Conservation (phyloP, 2,888 invertebrate genomes). For the Philopedon plagiatum region DNA sequence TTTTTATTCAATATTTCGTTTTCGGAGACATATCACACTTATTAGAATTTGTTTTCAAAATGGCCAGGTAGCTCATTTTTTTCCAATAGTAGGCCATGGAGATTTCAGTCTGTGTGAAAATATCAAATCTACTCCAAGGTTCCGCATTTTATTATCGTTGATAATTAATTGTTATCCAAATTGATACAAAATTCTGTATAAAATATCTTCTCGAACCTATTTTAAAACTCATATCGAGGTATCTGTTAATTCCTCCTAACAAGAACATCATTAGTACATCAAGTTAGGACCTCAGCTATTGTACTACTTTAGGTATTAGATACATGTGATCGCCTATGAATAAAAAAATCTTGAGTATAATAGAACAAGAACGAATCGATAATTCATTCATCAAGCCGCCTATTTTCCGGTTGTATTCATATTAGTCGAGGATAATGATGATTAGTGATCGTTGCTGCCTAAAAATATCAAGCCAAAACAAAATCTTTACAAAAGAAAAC, state of each 20-base stretch:
- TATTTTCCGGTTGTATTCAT: conserved; percentile 53
- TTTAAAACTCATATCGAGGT: background rate
- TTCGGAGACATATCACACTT: too few relatives aligned
- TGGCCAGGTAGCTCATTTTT: too few relatives aligned
- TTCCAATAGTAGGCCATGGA: too few relatives aligned
- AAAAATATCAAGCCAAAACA: background rate
- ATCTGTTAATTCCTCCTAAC: conserved; percentile 46
- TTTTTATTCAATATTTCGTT: too few relatives aligned
- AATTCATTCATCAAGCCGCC: conserved; percentile 52
- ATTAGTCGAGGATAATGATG: conserved; percentile 39
- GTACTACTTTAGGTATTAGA: conserved; percentile 51
- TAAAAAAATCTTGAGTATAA: conserved; percentile 32
- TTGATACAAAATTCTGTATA: too few relatives aligned
- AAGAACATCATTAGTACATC: conserved; percentile 54
- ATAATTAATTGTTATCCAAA: too few relatives aligned
- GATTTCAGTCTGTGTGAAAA: too few relatives aligned
- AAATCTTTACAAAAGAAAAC: background rate
- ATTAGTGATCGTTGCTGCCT: conserved; percentile 22
- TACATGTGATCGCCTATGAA: conserved; percentile 36
- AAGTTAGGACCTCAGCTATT: conserved; percentile 47
- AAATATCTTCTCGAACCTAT: background rate
- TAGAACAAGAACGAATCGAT: conserved; percentile 53
- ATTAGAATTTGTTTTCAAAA: too few relatives aligned
- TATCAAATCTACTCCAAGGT: too few relatives aligned
- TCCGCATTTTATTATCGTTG: too few relatives aligned